phyloP scores from a whole-genome alignment of 2,888 invertebrate species.

The Dastarcus helophoroides region DNA sequence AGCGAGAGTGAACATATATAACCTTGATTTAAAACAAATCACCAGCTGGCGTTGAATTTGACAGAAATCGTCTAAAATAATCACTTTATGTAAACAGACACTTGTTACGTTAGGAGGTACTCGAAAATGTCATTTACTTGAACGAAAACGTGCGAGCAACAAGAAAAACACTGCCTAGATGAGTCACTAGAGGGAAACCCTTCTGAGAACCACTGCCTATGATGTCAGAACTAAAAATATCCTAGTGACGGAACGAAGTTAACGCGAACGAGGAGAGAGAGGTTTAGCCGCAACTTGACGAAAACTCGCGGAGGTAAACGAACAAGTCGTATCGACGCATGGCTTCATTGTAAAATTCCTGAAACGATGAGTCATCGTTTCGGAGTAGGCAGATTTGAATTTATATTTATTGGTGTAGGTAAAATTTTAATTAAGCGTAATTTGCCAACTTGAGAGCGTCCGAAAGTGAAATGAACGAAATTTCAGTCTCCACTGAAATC shows the following conservation, averaged over 20 bases:
- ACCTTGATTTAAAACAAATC: conserved; percentile 23
- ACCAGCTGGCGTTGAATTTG: conserved; percentile 9
- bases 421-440: too few relatives aligned
- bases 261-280: conserved; percentile 7
- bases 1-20: conserved; percentile 20
- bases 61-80: conserved; percentile 10
- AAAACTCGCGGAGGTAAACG: conserved; percentile 13
- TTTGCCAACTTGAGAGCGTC: too few relatives aligned
- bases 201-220: conserved; percentile 36
- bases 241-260: conserved; percentile 9
- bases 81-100: conserved; percentile 15
- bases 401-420: too few relatives aligned
- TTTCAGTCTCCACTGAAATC: too few relatives aligned
- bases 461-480: too few relatives aligned
- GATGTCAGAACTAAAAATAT: conserved; percentile 38
- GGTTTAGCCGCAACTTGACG: conserved; percentile 9
- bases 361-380: conserved; percentile 22
- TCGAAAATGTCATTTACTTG: conserved; percentile 11
- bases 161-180: conserved; percentile 27
- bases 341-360: conserved; percentile 7
- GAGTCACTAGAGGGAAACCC: conserved; percentile 35
- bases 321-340: conserved; percentile 6
- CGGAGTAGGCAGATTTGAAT: too few relatives aligned
- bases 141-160: conserved; percentile 16
- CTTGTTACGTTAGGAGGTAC: conserved; percentile 15